Evolutionary conservation across 1,140 invertebrate species (phyloP), one percentile per base, ranked within the genome.

Genomic region (Musca domestica): DNA sequence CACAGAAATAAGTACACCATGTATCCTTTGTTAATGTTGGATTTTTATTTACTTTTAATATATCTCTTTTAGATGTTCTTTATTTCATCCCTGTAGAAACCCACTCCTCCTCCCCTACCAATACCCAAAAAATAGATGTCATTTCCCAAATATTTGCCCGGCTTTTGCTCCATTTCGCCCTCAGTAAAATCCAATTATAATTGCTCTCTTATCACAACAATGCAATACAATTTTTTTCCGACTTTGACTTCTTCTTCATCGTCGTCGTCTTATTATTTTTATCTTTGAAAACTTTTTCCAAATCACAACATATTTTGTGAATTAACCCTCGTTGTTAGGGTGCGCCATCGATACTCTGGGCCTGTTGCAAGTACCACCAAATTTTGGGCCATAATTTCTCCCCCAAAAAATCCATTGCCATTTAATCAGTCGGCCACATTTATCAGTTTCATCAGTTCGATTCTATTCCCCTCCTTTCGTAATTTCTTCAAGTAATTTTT

Each of bases 31-130:
- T 58, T 61, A 41, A 10, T 41, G 34, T 41, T 41, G 10, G 4
- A 41, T 22, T 19, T 34, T 61, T 61, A 61, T 61, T 61, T 61
- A 61, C 56, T 61, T 61, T 61, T 61, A 61, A 61, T 61, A 61
- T 41, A 41, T 41, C 10, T 5, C 56, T 61, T 61, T 58, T 34
- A 34, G 56, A 34, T 61, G 19, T 34, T 5, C 14, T 19, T 19
- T 1, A 1, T 51, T 51, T 34, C 34, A 5, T 34, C 17, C 30
- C 27, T 34, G 27, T 34, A 10, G 7, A 6, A 9, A 34, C n/a
- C n/a, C 30, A 10, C 22, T 22, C 52, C 17, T 48, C 47, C 15
- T 5, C 47, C 17, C 15, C 15, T 15, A n/a, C 15, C 15, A 4
- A 22, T 9, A 22, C 17, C 10, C 1, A 49, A n/a, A 10, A 49